Base-by-base conservation (phyloP, 1,140 invertebrate species). In the Drosophila kurseongensis region DNA sequence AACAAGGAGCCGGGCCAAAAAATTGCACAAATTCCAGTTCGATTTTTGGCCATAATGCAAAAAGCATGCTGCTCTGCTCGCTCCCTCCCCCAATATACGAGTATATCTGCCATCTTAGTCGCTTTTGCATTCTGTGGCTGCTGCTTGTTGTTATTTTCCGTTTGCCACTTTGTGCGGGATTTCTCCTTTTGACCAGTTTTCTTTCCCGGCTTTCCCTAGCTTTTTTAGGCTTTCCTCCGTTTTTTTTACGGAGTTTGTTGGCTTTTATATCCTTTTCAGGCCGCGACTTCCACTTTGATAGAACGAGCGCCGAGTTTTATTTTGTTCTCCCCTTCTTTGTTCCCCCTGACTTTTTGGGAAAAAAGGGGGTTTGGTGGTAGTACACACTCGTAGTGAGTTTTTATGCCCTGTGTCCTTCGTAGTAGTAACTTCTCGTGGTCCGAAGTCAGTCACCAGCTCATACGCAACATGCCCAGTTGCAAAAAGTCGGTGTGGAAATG, bases 31-130 rank as follows among this genome's bases (percentile, higher is more conserved):
- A 88, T 80, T 88, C 75, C 76, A 84, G 83, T 88, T 88, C 83
- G 83, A 88, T 88, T 88, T 88, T 84, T 89, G 84, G 67, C 79
- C 80, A 88, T 80, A 88, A 89, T 78, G 80, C 57, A 80, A 72
- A 66, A 65, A 61, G 38, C 76, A 14, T 61, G 51, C 13, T 2
- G 44, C 29, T 9, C 55, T 16, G 16, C 48, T 44, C 38, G 23
- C 36, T 57, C 42, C 14, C 36, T 29, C 58, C 16, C 8, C 0
- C 29, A n/a, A 23, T 18, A 32, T 23, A 29, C 35, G 40, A 48
- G 18, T 48, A n/a, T 44, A 45, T 50, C 12, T 40, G 13, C 35
- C 10, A 61, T 58, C 42, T 65, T 51, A 38, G 68, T 63, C 54
- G 54, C 68, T 40, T 54, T 56, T 35, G 40, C 51, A 38, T 45